Base-by-base conservation (phyloP, 2,888 invertebrate species). In the Hipparchia sbordonii region DNA sequence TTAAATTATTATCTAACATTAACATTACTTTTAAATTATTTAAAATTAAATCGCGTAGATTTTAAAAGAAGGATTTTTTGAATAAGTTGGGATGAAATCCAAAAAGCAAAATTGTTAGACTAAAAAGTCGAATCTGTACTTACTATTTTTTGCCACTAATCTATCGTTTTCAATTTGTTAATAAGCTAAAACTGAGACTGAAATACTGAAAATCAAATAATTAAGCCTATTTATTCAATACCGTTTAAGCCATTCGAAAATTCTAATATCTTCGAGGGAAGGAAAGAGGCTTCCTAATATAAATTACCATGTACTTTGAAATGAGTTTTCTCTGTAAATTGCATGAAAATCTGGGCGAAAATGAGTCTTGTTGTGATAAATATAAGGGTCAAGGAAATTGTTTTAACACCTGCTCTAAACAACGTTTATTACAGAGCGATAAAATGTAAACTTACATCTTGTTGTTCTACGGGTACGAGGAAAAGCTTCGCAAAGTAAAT, bases 291-390 rank as follows among this genome's bases (percentile, higher is more conserved):
- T 46, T 39, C 59, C 52, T 51, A 33, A 65, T 65, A 70, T 72
- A 72, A 72, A 72, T 72, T 60, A 65, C 59, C 65, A 65, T 51
- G 51, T 65, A 72, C 69, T 65, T 72, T 39, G 69, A 46, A 63
- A 65, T 66, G 59, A 66, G 54, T 63, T 71, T 59, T 54, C 33
- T 10, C n/a, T n/a, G 46, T 65, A 66, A 0, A 12, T 39, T 39
- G 39, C 39, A 39, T 39, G 39, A 39, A 51, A 3, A 10, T 33
- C 33, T 6, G 10, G 2, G 52, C 48, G 23, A 63, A 51, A 52
- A 51, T 63, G 63, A 63, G n/a, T 65, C 65, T 52, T 65, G 2
- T 65, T 33, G 0, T 9, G 12, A 65, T 12, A 23, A 3, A 7
- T 4, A 51, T 71, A 71, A 66, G 39, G 59, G 5, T 7, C n/a